These are phyloP conservation scores for Hypothenemus hampei DNA, from an alignment of 1,140 invertebrate genomes.

Conservation along the genomic window DNA sequence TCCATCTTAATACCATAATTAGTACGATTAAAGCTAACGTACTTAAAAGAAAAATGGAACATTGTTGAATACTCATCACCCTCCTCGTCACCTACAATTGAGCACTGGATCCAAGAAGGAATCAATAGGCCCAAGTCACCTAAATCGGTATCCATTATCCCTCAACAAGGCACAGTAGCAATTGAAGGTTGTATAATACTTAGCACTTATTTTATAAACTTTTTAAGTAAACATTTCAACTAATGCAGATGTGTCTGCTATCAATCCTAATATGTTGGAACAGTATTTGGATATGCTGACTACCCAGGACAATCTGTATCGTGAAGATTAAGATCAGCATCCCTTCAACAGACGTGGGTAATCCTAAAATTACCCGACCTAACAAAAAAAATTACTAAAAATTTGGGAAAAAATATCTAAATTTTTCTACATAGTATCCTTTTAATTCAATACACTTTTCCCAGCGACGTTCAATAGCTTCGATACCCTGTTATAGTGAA, in stretches of 20 bases:
- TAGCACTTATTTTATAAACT: no score
- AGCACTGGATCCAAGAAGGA: background rate
- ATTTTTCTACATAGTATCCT: no score
- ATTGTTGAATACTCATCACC: background rate
- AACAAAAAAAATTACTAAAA: conserved; percentile 12
- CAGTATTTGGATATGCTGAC: conserved; percentile 19
- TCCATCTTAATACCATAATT: background rate
- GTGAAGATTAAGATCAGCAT: background rate
- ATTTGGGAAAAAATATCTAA: conserved; percentile 26
- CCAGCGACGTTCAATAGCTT: no score
- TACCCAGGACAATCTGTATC: conserved; percentile 9
- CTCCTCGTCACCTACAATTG: conserved; percentile 11
- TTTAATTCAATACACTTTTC: no score
- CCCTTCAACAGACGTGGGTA: conserved; percentile 3
- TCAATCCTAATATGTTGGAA: conserved; percentile 12
- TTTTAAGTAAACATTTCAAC: no score
- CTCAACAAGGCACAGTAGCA: background rate
- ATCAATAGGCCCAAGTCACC: background rate
- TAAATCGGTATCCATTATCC: background rate
- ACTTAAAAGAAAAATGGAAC: no score
- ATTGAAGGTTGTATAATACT: no score
- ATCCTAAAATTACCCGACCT: background rate
- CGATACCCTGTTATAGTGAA: no score
- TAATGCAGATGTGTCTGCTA: background rate
- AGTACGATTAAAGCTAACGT: background rate